Conservation (phyloP, 2,888 invertebrate species). For the Crioceris asparagi region DNA sequence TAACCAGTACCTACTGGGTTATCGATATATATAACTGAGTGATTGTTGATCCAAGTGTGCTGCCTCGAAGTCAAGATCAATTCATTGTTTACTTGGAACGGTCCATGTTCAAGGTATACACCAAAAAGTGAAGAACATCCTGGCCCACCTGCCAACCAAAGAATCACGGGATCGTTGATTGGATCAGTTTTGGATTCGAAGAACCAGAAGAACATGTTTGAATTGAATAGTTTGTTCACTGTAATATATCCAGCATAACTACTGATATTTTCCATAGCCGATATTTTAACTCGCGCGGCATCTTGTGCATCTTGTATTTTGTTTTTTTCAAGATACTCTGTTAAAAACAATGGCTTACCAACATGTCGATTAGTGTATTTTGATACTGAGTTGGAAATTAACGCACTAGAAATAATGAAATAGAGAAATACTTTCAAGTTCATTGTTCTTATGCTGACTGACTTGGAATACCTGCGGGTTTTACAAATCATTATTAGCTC, state of each 20-base stretch:
- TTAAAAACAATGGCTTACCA: too few relatives aligned
- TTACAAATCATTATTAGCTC: too few relatives aligned
- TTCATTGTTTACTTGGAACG: constrained; percentile 41
- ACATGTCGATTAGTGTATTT: too few relatives aligned
- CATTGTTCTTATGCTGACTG: too few relatives aligned
- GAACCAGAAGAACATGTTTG: constrained; percentile 88
- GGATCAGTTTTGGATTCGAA: constrained; percentile 58
- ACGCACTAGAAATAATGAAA: too few relatives aligned
- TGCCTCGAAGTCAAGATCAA: not conserved
- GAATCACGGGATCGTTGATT: constrained; percentile 55
- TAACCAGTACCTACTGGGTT: constrained; percentile 52
- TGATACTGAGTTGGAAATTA: too few relatives aligned
- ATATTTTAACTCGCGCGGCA: too few relatives aligned
- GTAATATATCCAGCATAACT: constrained; percentile 79
- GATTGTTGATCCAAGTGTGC: not conserved
- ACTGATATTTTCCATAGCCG: constrained; percentile 43
- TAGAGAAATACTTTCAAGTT: too few relatives aligned
- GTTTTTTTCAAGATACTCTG: too few relatives aligned
- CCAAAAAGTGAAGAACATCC: constrained; percentile 72
- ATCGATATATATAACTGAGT: constrained; percentile 2
- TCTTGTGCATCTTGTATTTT: too few relatives aligned
- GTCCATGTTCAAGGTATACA: constrained; percentile 72
- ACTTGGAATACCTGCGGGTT: too few relatives aligned
- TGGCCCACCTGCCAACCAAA: constrained; percentile 84
- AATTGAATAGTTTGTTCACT: constrained; percentile 63